Evolutionary conservation across 2,888 invertebrate species (phyloP).

Genomic region (Choreutis nemorana): DNA sequence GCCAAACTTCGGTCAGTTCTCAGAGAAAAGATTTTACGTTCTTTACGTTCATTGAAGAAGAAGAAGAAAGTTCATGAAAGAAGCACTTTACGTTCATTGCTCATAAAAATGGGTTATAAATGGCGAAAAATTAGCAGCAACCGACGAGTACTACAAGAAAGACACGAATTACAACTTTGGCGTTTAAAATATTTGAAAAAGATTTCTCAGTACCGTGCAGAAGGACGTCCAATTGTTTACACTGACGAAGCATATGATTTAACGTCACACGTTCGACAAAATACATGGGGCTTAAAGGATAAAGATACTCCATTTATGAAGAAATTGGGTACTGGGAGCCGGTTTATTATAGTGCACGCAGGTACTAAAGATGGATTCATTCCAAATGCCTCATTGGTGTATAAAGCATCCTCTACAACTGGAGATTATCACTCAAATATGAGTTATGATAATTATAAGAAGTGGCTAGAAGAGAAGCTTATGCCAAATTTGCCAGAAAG

Average conservation of each 20-base stretch:
- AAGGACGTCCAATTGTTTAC: slow-evolving; percentile 4
- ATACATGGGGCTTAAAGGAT: slow-evolving; percentile 10
- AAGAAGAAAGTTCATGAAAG: too few relatives aligned
- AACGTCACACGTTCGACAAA: slow-evolving; percentile 11
- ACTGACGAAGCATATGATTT: slow-evolving; percentile 8
- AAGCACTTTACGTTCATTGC: not conserved
- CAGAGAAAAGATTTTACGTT: slow-evolving; percentile 4
- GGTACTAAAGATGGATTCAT: slow-evolving; percentile 15
- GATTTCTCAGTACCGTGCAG: not conserved
- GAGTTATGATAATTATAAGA: slow-evolving; percentile 14
- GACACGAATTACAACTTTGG: slow-evolving; percentile 1
- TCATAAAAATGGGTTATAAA: slow-evolving; percentile 3
- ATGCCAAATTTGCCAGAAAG: slow-evolving; percentile 14
- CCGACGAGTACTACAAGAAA: not conserved
- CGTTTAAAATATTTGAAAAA: too few relatives aligned
- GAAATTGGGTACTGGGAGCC: slow-evolving; percentile 11
- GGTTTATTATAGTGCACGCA: slow-evolving; percentile 15
- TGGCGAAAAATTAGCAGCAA: slow-evolving; percentile 2
- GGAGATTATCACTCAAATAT: slow-evolving; percentile 15
- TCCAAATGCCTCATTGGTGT: slow-evolving; percentile 14
- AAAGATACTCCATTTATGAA: slow-evolving; percentile 9
- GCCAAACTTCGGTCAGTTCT: slow-evolving; percentile 3
- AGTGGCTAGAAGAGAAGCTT: slow-evolving; percentile 16
- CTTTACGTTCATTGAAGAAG: too few relatives aligned
- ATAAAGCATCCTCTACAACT: slow-evolving; percentile 12